A percentile compares a stretch with the other conserved stretches of the same genome.
Conservation (phyloP, 1,140 invertebrate genomes). For the Matsumurasca onukii region DNA sequence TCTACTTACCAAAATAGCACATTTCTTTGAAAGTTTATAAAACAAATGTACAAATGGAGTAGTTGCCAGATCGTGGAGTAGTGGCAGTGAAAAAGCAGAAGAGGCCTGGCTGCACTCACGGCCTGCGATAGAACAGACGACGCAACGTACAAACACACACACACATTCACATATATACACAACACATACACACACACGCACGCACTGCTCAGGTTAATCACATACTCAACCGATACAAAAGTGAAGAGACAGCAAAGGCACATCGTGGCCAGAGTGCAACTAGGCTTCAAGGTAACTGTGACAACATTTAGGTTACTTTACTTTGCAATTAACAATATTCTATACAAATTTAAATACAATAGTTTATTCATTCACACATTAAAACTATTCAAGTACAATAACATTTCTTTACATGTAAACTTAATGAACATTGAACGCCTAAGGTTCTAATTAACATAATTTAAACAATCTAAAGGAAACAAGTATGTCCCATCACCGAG, state of each 20-base stretch:
- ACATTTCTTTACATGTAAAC: slow-evolving; percentile 30
- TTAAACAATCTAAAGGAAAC: slow-evolving; percentile 33
- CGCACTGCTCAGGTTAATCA: background rate
- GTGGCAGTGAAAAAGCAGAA: slow-evolving; percentile 26
- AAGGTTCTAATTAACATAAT: slow-evolving; percentile 23
- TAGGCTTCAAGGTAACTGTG: slow-evolving; percentile 27
- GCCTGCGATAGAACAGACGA: background rate
- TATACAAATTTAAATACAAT: slow-evolving; percentile 35
- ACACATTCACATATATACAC: background rate
- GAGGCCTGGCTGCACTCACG: background rate
- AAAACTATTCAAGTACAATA: slow-evolving; percentile 29
- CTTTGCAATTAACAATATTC: slow-evolving; percentile 22
- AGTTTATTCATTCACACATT: slow-evolving; percentile 28
- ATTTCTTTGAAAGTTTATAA: slow-evolving; percentile 25
- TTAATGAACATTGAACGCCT: slow-evolving; percentile 19
- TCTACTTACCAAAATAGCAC: slow-evolving; percentile 38
- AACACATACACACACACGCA: background rate
- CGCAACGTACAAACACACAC: background rate
- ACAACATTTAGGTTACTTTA: slow-evolving; percentile 20
- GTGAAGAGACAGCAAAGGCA: slow-evolving; percentile 6
- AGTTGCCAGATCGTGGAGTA: slow-evolving; percentile 28
- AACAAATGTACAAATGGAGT: slow-evolving; percentile 29
- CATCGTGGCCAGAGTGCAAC: background rate
- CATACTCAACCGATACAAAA: too few species aligned
- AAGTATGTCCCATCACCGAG: slow-evolving; percentile 35